Conservation (phyloP, 1,140 invertebrate species). For the Drosophila sproati region DNA sequence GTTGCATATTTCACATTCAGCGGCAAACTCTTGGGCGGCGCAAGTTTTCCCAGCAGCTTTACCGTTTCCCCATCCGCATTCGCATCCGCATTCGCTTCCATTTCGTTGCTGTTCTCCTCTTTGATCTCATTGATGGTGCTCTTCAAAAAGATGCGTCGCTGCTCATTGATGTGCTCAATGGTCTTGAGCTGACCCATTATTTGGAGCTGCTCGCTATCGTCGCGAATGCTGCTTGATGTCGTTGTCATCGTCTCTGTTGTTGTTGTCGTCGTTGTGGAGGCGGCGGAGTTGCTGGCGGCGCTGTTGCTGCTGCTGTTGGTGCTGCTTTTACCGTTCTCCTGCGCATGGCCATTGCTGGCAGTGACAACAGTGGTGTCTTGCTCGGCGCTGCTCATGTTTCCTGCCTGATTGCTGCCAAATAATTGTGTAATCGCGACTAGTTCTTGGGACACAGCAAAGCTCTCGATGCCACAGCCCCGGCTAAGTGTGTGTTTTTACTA, state of each 20-base stretch:
- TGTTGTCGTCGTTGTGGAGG: slow-evolving; percentile 17
- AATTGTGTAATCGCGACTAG: slow-evolving; percentile 56
- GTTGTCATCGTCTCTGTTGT: slow-evolving; percentile 4
- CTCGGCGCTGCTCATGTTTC: slow-evolving; percentile 42
- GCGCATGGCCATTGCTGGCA: slow-evolving; percentile 24
- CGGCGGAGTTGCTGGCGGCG: background rate
- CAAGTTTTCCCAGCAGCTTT: background rate
- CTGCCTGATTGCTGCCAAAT: slow-evolving; percentile 46
- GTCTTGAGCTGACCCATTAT: slow-evolving; percentile 70
- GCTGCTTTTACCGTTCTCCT: slow-evolving; percentile 30
- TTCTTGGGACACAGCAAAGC: slow-evolving; percentile 28
- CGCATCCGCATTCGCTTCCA: background rate
- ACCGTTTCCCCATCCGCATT: background rate
- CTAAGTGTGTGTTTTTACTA: slow-evolving; percentile 15
- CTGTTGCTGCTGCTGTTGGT: background rate
- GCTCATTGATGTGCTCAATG: slow-evolving; percentile 79
- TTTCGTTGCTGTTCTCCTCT: slow-evolving; percentile 35
- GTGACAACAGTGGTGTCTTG: slow-evolving; percentile 17
- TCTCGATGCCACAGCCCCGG: slow-evolving; percentile 20
- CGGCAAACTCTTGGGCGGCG: slow-evolving; percentile 46
- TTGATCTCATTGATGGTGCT: slow-evolving; percentile 60
- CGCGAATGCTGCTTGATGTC: background rate
- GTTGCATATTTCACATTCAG: slow-evolving; percentile 72
- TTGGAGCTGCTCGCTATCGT: slow-evolving; percentile 38
- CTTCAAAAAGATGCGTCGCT: slow-evolving; percentile 71